Evolutionary conservation across 1,140 invertebrate species (phyloP).

Genomic region (Batillaria attramentaria): DNA sequence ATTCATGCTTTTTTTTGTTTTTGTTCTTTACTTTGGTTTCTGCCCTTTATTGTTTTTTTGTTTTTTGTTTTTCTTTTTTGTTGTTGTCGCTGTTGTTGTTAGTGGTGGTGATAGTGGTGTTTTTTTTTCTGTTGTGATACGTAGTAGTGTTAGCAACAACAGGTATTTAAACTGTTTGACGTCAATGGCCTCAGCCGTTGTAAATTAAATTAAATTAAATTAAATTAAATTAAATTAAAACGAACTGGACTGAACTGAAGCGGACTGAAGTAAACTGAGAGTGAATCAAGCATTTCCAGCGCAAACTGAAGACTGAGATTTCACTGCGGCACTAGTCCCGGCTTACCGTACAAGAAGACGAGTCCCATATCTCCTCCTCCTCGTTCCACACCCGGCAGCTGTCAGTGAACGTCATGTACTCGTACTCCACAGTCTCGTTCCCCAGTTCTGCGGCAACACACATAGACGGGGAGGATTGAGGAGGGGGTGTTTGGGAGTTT

Average conservation of each 20-base stretch:
- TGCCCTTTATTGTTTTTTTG: too few species aligned
- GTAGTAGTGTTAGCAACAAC: background rate
- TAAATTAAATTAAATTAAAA: background rate
- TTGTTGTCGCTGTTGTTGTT: too few species aligned
- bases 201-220: background rate
- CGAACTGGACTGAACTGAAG: background rate
- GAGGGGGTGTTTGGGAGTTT: too few species aligned
- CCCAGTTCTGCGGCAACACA: background rate
- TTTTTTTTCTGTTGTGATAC: background rate
- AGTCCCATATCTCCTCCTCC: conserved; percentile 33
- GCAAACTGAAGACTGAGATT: background rate
- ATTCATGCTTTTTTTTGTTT: background rate
- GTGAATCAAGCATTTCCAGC: background rate
- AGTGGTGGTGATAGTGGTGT: background rate
- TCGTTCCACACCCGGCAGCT: conserved; percentile 48
- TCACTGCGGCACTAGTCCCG: background rate
- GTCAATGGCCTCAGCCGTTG: background rate
- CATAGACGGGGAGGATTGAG: too few species aligned
- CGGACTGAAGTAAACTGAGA: background rate
- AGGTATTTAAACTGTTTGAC: background rate
- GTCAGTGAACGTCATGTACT: conserved; percentile 20
- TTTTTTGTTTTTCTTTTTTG: too few species aligned
- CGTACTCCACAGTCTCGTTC: conserved; percentile 16
- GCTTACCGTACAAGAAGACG: conserved; percentile 39
- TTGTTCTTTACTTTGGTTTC: too few species aligned